Evolutionary conservation across 2,888 invertebrate genomes (phyloP).

Genomic region (Phytoseiulus persimilis): DNA sequence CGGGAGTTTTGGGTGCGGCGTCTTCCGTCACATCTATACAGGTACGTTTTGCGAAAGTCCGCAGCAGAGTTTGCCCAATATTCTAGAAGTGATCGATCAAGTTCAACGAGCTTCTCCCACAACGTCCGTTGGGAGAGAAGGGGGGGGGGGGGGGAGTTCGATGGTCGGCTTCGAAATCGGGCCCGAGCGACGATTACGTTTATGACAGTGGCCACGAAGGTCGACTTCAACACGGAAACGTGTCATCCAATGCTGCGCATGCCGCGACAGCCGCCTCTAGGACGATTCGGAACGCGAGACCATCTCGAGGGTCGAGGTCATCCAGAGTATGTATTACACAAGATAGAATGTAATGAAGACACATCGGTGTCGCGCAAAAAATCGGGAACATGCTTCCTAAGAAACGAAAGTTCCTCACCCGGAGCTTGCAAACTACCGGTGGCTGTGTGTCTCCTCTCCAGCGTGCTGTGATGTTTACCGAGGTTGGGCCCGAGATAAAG

Average conservation of each 20-base stretch:
- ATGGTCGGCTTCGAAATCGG: neutral
- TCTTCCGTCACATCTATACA: conserved; percentile 92
- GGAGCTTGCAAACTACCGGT: neutral
- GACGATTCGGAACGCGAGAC: neutral
- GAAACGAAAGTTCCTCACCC: neutral
- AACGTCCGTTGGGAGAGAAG: too few species aligned
- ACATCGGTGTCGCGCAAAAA: neutral
- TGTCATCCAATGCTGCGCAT: too few species aligned
- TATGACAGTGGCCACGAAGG: too few species aligned
- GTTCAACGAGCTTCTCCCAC: neutral
- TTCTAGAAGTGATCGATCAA: neutral
- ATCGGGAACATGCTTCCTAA: neutral
- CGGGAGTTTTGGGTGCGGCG: conserved; percentile 77
- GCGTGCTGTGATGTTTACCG: neutral
- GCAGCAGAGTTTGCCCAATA: neutral
- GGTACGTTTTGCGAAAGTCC: conserved; percentile 47
- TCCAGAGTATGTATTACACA: neutral
- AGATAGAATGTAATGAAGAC: neutral
- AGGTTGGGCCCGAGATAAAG: neutral
- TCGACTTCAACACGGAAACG: too few species aligned
- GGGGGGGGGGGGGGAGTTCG: neutral
- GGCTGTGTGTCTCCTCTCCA: neutral
- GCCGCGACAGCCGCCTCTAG: too few species aligned
- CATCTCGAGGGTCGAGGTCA: neutral
- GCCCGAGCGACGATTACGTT: neutral